These are phyloP conservation scores for Caretta caretta DNA, from an alignment of 2,113 vertebrate species.

Conservation along the genomic window DNA sequence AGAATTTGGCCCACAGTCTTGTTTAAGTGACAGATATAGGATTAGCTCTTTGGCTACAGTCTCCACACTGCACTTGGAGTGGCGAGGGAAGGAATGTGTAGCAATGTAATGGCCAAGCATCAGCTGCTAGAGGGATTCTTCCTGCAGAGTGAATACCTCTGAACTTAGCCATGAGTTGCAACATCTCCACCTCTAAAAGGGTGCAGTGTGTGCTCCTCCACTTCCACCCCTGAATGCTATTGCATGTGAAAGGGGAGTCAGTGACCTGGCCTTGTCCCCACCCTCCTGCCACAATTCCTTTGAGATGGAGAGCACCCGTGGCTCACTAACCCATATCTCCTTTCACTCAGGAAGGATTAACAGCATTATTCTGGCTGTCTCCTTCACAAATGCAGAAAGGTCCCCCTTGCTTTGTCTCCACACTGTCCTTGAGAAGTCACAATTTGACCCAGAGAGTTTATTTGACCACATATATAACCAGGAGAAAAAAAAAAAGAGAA, in stretches of 20 bases:
- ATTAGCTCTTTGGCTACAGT: background rate
- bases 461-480: background rate
- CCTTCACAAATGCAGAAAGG: background rate
- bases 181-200: background rate
- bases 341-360: fast-evolving
- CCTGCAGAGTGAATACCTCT: fast-evolving
- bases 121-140: background rate
- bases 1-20: conserved; percentile 6
- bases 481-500: background rate
- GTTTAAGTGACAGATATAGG: background rate
- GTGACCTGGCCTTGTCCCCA: background rate
- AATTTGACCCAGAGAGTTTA: background rate
- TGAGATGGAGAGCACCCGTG: background rate
- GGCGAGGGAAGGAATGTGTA: background rate
- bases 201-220: background rate
- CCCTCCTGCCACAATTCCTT: fast-evolving
- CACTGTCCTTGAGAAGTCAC: background rate
- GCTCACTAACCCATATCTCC: background rate
- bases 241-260: background rate
- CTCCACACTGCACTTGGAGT: fast-evolving
- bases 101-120: background rate
- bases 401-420: background rate
- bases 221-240: background rate
- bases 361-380: background rate
- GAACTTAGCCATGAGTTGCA: fast-evolving